phyloP scores from a whole-genome alignment of 1,140 invertebrate genomes.

The Drosophila sulfurigaster region DNA sequence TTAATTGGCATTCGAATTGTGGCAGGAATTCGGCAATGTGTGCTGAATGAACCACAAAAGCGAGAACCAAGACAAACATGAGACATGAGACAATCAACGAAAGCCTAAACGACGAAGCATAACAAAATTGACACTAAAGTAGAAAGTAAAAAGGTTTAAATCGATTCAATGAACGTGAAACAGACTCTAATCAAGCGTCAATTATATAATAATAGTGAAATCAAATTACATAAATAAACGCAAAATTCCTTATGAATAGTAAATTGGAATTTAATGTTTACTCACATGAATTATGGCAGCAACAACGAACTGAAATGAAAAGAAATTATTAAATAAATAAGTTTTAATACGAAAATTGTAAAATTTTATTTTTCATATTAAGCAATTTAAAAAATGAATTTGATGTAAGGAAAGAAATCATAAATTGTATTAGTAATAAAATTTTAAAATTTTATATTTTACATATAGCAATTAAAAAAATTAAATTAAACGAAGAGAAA shows the following conservation, averaged over 20 bases:
- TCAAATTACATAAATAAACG: not conserved
- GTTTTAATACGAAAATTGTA: no score
- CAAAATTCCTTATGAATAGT: not conserved
- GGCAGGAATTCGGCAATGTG: constrained; percentile 6
- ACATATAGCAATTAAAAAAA: no score
- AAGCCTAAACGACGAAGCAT: not conserved
- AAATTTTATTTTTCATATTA: no score
- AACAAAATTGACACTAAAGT: not conserved
- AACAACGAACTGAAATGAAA: not conserved
- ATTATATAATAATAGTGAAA: constrained; percentile 9
- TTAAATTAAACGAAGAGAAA: no score
- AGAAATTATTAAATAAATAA: no score
- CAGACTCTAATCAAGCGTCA: constrained; percentile 6
- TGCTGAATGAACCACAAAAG: constrained; percentile 21
- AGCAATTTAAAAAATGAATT: no score
- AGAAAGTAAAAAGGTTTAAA: not conserved
- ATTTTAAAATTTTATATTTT: no score
- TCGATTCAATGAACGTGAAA: not conserved
- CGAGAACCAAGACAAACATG: constrained; percentile 2
- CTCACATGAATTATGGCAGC: not conserved
- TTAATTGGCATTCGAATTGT: constrained; percentile 44
- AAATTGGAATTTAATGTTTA: not conserved
- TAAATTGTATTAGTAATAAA: no score
- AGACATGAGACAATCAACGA: constrained; percentile 10
- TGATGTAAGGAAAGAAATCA: no score